Base-by-base conservation (phyloP, 2,797 vertebrate species). In the Tauraco hartlaubi region DNA sequence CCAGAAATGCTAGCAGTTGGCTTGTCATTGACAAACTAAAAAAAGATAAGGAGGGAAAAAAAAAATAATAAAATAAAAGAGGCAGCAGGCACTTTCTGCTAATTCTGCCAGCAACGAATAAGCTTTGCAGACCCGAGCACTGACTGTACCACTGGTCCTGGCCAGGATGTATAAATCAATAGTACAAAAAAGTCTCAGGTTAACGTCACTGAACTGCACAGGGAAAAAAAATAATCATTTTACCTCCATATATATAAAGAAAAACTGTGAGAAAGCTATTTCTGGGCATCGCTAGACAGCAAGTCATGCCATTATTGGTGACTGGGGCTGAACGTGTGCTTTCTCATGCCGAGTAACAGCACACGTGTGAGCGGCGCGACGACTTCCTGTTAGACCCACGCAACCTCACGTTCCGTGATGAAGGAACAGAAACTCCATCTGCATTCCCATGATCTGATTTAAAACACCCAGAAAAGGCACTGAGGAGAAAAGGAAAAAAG, bases 1-100 rank as follows among this genome's bases (percentile, higher is more conserved):
- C 88, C 64, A 90, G 48, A 96, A 95, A 96, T 67, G 55, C 73
- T 61, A 83, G 80, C 85, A 95, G 90, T 97, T 86, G 81, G 92
- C 81, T 96, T 88, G 84, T 90, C 94, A 86, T 17, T 41, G 62
- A 66, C 85, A 91, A 96, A 58, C 78, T 86, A 84, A 90, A 93
- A 96, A 82, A 94, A 83, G 79, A 62, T 49, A 55, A 48, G 31
- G 37, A 20, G 46, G 25, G 8, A 7, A 10, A 10, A 20, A 37
- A 43, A 84, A 10, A 20, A 37, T 37, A 84, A 39, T 39, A 11
- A 41, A 41, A 35, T 35, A 35, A 64, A 56, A 51, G 49, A 61
- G 39, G 54, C 33, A 94, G 44, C 33, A 88, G 51, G 72, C 37
- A 66, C 29, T 90, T 93, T 75, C 43, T 90, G 78, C 84, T 92